A percentile compares a stretch with the other conserved stretches of the same genome.
Conservation (phyloP, 1,140 invertebrate genomes). For the Gyrodactylus bullatarudis region DNA sequence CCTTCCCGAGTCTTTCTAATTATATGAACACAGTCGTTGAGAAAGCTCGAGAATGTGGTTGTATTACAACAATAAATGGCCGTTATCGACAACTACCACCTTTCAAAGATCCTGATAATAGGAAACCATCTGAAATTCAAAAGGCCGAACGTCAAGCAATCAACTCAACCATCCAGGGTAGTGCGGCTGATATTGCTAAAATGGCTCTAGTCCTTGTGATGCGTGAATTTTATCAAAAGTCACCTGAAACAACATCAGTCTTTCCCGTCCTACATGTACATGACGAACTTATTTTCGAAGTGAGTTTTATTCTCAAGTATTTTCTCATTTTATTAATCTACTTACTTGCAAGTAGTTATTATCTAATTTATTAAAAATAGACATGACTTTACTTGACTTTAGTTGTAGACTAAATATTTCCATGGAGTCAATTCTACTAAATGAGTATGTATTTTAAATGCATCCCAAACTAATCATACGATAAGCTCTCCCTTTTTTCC, state of each 20-base stretch:
- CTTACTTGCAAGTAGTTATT: too few relatives aligned
- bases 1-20: constrained; percentile 20
- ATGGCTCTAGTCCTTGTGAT: constrained; percentile 41
- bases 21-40: constrained; percentile 34
- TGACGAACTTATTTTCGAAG: constrained; percentile 80
- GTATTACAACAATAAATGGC: constrained; percentile 42
- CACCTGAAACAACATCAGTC: constrained; percentile 10
- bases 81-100: constrained; percentile 34
- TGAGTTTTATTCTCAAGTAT: constrained; percentile 15
- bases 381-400: too few relatives aligned
- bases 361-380: too few relatives aligned
- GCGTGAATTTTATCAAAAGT: constrained; percentile 11
- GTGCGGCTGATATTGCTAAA: constrained; percentile 70
- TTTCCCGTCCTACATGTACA: constrained; percentile 52
- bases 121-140: background rate
- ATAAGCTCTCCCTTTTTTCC: too few relatives aligned
- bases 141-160: constrained; percentile 69
- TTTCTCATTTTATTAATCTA: too few relatives aligned
- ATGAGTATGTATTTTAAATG: too few relatives aligned
- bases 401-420: too few relatives aligned
- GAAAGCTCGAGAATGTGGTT: constrained; percentile 34
- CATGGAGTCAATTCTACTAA: too few relatives aligned
- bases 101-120: background rate
- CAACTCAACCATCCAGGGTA: constrained; percentile 72
- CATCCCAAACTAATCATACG: too few relatives aligned